Base-by-base conservation (phyloP, 2,113 vertebrate genomes). In the Caracal caracal region DNA sequence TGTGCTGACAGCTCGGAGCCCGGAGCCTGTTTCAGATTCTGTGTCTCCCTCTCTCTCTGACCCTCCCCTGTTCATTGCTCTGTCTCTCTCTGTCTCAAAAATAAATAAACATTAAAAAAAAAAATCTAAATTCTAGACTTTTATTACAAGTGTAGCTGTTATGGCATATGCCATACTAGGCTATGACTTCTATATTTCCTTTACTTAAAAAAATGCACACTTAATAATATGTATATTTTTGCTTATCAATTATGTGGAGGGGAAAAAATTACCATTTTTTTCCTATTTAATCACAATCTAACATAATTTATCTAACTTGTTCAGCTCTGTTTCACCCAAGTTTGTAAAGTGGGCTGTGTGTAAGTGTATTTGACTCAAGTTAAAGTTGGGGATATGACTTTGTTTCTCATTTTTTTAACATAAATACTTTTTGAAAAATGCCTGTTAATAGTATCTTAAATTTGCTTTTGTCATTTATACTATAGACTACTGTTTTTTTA, bases 361-460 rank as follows among this genome's bases (percentile, higher is more conserved):
- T 61, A 91, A 92, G 30, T 35, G 16, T 35, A 40, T 70, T 96
- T 92, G 91, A 33, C 30, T 65, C 79, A 78, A 78, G 83, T 88
- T 83, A 88, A 94, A 92, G 80, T 79, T 85, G 78, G 20, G n/a
- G 90, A 43, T 92, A 24, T 85, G 30, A 88, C 47, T 81, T 79
- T 86, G 80, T 88, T 71, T 79, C 30, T 65, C 26, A 37, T 24
- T 73, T 51, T 92, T 94, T 82, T 1, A 94, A 20, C 43, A 61
- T 78, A 91, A 79, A 47, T 88, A 30, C 51, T 37, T 83, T n/a
- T 83, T 56, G 43, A 91, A 79, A 88, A 91, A 88, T 84, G 28
- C 22, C 19, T 59, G 7, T 84, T 47, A 49, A 30, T 37, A 73
- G 6, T 87, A 73, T 93, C 33, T 81, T 75, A 93, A 87, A 33